A percentile compares a stretch with the other conserved stretches of the same genome.
These are phyloP conservation scores for Orius laevigatus DNA, from an alignment of 1,140 invertebrate genomes.

Conservation along the genomic window DNA sequence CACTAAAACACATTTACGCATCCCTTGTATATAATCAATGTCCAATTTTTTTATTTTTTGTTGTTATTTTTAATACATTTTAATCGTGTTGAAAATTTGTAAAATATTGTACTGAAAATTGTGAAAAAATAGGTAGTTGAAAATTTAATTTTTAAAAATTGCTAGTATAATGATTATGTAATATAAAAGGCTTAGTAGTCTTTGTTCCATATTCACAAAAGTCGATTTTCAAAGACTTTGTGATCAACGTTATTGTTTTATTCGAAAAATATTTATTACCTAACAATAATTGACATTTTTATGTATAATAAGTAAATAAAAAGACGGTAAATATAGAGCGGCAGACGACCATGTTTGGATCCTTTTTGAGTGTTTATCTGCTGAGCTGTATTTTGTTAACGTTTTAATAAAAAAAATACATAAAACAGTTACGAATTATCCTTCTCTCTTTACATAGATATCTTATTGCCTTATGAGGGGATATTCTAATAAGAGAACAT, in stretches of 20 bases:
- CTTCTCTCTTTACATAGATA: conserved; percentile 13
- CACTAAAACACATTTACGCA: not conserved
- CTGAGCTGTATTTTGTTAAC: conserved; percentile 6
- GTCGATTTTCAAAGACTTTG: no score
- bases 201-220: no score
- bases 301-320: not conserved
- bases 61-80: not conserved
- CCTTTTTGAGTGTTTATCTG: conserved; percentile 4
- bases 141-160: not conserved
- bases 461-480: conserved; percentile 14
- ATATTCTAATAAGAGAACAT: conserved; percentile 13
- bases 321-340: not conserved
- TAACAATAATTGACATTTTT: not conserved
- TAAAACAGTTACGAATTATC: conserved; percentile 5
- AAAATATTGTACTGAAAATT: conserved; percentile 5
- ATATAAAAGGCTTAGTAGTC: no score
- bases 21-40: not conserved
- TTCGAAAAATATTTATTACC: not conserved
- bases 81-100: conserved; percentile 1
- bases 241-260: not conserved
- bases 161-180: no score
- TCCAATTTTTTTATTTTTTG: not conserved
- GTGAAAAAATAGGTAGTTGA: not conserved
- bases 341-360: not conserved
- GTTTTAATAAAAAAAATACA: not conserved